These are phyloP conservation scores for Sepiola atlantica DNA, from an alignment of 2,888 invertebrate genomes.

Conservation along the genomic window DNA sequence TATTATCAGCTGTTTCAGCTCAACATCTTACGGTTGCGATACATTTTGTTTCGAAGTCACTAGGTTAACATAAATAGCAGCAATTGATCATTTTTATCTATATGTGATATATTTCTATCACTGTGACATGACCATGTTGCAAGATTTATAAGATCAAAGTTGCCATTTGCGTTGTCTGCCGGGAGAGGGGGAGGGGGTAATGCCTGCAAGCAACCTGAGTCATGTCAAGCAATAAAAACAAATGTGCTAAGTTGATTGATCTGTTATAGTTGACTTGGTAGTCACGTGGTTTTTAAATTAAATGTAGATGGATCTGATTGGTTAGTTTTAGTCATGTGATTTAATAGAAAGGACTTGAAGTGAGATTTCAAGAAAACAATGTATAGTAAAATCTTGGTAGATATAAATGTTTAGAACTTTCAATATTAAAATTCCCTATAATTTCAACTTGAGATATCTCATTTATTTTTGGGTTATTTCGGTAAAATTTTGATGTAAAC, in stretches of 20 bases:
- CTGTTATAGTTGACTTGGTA: neutral
- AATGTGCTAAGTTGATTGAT: conserved; percentile 18
- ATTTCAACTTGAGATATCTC: too few relatives aligned
- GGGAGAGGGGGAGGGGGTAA: neutral
- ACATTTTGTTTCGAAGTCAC: neutral
- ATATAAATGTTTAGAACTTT: too few relatives aligned
- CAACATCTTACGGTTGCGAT: neutral
- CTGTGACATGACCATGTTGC: neutral
- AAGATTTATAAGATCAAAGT: neutral
- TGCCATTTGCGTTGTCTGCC: neutral
- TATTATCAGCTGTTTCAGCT: neutral
- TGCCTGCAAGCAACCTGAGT: conserved; percentile 22
- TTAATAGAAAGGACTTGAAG: too few relatives aligned
- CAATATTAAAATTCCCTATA: too few relatives aligned
- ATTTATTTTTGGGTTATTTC: too few relatives aligned
- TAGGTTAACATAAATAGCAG: too few relatives aligned
- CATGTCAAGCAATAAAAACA: neutral
- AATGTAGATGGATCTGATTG: too few relatives aligned
- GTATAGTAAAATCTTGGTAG: too few relatives aligned
- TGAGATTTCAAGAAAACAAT: too few relatives aligned
- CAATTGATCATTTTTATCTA: neutral
- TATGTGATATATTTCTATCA: neutral
- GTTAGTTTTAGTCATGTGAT: too few relatives aligned
- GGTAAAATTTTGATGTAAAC: too few relatives aligned
- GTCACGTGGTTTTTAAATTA: too few relatives aligned